Evolutionary conservation across 2,113 vertebrate species (phyloP).

Genomic region (Abramis brama): DNA sequence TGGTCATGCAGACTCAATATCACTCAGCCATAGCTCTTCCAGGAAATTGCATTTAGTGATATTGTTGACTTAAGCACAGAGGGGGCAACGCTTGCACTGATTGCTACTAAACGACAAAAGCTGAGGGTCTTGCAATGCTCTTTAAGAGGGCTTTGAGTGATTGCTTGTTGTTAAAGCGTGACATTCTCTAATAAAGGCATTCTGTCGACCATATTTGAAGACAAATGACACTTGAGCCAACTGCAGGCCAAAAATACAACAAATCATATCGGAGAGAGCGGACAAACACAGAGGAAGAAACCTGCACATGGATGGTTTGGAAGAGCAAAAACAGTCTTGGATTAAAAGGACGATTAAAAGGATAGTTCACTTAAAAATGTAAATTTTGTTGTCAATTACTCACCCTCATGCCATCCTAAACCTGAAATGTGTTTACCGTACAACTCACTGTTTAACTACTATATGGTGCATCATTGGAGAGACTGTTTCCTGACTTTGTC

Average conservation of each 20-base stretch:
- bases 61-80: slow-evolving; percentile 58
- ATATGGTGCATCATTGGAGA: no score
- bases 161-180: slow-evolving; percentile 52
- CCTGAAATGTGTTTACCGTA: background rate
- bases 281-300: slow-evolving; percentile 18
- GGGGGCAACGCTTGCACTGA: slow-evolving; percentile 44
- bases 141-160: slow-evolving; percentile 57
- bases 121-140: slow-evolving; percentile 47
- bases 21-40: slow-evolving; percentile 42
- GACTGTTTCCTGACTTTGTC: no score
- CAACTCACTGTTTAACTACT: no score
- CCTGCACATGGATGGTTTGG: background rate
- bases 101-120: slow-evolving; percentile 56
- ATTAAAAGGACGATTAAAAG: background rate
- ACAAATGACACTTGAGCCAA: slow-evolving; percentile 45
- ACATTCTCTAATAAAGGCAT: slow-evolving; percentile 56
- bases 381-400: background rate
- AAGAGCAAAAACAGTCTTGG: background rate
- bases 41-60: slow-evolving; percentile 63
- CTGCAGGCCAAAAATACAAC: slow-evolving; percentile 26
- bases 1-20: slow-evolving; percentile 26
- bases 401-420: background rate
- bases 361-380: background rate
- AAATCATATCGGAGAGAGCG: slow-evolving; percentile 29
- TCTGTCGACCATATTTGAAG: slow-evolving; percentile 41